Base-by-base conservation (phyloP, 2,797 vertebrate species). In the Bryconaethiops microstoma region DNA sequence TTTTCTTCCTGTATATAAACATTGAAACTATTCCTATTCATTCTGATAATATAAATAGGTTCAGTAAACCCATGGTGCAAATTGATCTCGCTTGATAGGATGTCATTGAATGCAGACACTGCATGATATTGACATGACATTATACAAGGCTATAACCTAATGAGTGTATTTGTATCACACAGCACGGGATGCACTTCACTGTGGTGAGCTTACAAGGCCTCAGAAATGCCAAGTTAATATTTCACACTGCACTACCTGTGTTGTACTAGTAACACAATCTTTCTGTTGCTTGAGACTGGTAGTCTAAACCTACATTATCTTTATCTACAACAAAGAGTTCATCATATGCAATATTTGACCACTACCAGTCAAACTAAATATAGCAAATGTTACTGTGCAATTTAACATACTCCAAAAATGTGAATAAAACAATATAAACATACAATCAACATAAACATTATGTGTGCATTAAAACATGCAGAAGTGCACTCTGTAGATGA, bases 201-300 rank as follows among this genome's bases (percentile, higher is more conserved):
- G 16, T 7, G 35, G 78, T 19, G n/a, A 54, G 50, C 50, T 76
- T 69, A 48, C 59, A 63, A 35, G 52, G 54, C 25, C 57, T 39
- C 40, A 39, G 57, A 81, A 69, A 76, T 76, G 64, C 35, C 63
- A 69, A 17, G 40, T 40, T 69, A 55, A 68, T 75, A 17, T 70
- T 63, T 82, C 71, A 79, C 54, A 39, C 7, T 25, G 52, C 40
- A 52, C 42, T 14, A 54, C 72, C 74, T 17, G 19, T 29, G 45
- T 40, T 72, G n/a, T 39, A 5, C 16, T 19, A 72, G 25, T 72
- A 76, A 79, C 57, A 81, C 21, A 67, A 54, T 35, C n/a, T 60
- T 57, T 72, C 29, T 77, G 60, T 50, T 42, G 54, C 40, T 69
- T 59, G 23, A 79, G 40, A 42, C 10, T 13, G 55, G 14, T 23